Evolutionary conservation across 2,888 invertebrate species (phyloP).

Genomic region (Itoplectis maculator): DNA sequence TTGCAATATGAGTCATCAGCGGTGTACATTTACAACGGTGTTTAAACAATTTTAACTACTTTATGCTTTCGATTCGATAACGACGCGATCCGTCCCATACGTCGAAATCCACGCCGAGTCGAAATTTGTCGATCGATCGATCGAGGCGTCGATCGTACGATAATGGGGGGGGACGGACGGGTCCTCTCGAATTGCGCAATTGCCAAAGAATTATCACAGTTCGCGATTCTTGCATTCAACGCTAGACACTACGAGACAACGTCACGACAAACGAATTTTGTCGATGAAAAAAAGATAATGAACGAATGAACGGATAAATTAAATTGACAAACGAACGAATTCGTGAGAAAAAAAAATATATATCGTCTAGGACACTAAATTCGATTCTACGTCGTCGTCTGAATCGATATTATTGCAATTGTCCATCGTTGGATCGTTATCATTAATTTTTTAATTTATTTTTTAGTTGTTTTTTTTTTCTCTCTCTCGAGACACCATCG

Average conservation of each 20-base stretch:
- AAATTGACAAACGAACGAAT: constrained; percentile 1
- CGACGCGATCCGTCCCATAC: constrained; percentile 63
- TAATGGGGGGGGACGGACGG: no score
- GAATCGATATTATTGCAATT: constrained; percentile 57
- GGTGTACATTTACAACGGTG: constrained; percentile 77
- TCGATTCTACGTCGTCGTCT: constrained; percentile 52
- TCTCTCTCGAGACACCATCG: constrained; percentile 41
- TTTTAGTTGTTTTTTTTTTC: neutral
- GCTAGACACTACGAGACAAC: constrained; percentile 65
- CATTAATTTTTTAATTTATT: constrained; percentile 39
- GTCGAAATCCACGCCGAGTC: constrained; percentile 33
- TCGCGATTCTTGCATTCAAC: constrained; percentile 77
- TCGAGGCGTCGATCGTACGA: constrained; percentile 27
- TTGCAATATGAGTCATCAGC: constrained; percentile 77
- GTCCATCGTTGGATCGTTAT: constrained; percentile 29
- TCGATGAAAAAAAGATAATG: constrained; percentile 36
- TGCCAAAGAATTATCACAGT: constrained; percentile 82
- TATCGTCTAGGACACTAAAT: constrained; percentile 59
- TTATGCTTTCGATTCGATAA: constrained; percentile 76
- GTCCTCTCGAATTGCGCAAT: constrained; percentile 74
- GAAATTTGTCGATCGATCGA: constrained; percentile 4
- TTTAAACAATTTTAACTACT: constrained; percentile 73
- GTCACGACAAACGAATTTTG: constrained; percentile 29
- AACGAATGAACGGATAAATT: constrained; percentile 1
- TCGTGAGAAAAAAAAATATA: constrained; percentile 37